Percentiles rank a stretch among this genome's conserved stretches.
phyloP scores from a whole-genome alignment of 2,797 vertebrate species.

The Salarias fasciatus region DNA sequence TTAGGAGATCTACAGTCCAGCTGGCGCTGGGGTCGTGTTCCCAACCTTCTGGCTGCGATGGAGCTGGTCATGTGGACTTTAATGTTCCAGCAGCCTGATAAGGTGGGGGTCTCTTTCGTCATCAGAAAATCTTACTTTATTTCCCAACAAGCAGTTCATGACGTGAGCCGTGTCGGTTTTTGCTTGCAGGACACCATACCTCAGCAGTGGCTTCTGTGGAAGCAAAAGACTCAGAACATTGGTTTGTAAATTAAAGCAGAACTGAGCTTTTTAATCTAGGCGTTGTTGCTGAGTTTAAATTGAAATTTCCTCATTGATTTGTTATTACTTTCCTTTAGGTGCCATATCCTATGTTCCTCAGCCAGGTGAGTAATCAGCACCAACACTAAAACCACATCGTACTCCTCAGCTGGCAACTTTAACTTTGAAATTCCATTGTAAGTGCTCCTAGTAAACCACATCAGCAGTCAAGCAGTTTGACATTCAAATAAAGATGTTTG shows the following conservation, averaged over 20 bases:
- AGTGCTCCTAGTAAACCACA: no score
- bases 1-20: conserved; percentile 82
- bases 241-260: conserved; percentile 61
- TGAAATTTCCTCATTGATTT: conserved; percentile 1
- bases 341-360: conserved; percentile 81
- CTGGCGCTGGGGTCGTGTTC: conserved; percentile 77
- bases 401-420: no score
- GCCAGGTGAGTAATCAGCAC: conserved; percentile 61
- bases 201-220: conserved; percentile 84
- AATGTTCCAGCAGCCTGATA: conserved; percentile 77
- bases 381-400: no score
- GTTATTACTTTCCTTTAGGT: conserved; percentile 62
- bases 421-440: no score
- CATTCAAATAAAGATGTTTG: no score
- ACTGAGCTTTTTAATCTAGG: conserved; percentile 2
- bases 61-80: conserved; percentile 84
- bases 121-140: not conserved
- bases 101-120: conserved; percentile 56
- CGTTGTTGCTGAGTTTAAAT: not conserved
- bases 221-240: conserved; percentile 82
- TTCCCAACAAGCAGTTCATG: not conserved
- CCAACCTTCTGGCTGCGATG: conserved; percentile 79
- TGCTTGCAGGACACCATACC: conserved; percentile 78
- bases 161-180: conserved; percentile 1
- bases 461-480: no score